Conservation (phyloP, 2,888 invertebrate species). For the Pollenia labialis region DNA sequence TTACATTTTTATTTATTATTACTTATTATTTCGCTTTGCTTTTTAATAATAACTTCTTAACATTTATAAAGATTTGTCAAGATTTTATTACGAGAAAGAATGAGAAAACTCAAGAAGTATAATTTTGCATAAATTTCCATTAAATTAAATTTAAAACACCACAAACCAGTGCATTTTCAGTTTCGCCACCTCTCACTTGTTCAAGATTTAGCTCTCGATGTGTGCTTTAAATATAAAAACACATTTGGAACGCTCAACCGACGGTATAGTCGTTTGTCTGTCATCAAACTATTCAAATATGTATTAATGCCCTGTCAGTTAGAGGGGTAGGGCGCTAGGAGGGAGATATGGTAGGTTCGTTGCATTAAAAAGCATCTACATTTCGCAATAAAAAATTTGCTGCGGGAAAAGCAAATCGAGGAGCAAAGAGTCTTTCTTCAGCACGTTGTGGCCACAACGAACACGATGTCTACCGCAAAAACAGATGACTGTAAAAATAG, state of each 20-base stretch:
- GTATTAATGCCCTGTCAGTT: background rate
- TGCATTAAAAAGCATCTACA: slow-evolving; percentile 11
- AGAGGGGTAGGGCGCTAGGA: slow-evolving; percentile 15
- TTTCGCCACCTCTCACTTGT: background rate
- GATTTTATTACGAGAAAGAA: slow-evolving; percentile 50
- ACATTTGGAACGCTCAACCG: slow-evolving; percentile 40
- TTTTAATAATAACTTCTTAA: slow-evolving; percentile 49
- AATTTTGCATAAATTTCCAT: slow-evolving; percentile 65
- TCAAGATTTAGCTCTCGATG: background rate
- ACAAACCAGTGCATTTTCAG: slow-evolving; percentile 38
- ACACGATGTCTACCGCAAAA: background rate
- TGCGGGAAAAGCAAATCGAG: background rate
- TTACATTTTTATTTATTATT: slow-evolving; percentile 29
- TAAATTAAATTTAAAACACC: slow-evolving; percentile 61
- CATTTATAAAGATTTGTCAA: slow-evolving; percentile 64
- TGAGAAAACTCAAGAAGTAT: slow-evolving; percentile 30
- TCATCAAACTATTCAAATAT: background rate
- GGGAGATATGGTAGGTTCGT: slow-evolving; percentile 6
- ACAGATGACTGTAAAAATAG: slow-evolving; percentile 46
- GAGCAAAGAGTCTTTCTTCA: slow-evolving; percentile 8
- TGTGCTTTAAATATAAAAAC: slow-evolving; percentile 34
- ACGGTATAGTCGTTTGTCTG: slow-evolving; percentile 38
- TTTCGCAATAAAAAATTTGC: slow-evolving; percentile 27
- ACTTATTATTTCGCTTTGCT: slow-evolving; percentile 19
- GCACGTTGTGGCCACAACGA: slow-evolving; percentile 1